Evolutionary conservation across 2,797 vertebrate species (phyloP).

Genomic region (Poecile montanus): DNA sequence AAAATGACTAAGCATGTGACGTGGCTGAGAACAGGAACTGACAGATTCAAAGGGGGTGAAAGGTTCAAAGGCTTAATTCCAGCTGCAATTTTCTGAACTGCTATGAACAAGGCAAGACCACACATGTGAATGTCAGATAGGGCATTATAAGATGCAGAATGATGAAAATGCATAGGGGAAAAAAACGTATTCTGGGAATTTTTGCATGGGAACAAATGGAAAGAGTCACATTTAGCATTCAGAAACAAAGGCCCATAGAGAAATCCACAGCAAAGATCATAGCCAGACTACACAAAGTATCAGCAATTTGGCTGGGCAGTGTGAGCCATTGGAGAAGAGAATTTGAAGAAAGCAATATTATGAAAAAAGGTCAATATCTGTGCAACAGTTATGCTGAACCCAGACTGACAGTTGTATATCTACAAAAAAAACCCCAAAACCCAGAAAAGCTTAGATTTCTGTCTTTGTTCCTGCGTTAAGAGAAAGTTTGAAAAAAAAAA

Average conservation of each 20-base stretch:
- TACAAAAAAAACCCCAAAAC: not conserved
- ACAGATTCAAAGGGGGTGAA: not conserved
- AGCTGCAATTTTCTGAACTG: not conserved
- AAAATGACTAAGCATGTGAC: accelerated
- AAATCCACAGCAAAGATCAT: not conserved
- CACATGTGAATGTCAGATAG: not conserved
- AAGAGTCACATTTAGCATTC: not conserved
- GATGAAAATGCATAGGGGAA: not conserved
- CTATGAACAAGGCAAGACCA: not conserved
- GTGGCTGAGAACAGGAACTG: accelerated
- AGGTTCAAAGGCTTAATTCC: not conserved
- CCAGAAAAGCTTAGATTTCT: not conserved
- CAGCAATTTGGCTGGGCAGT: not conserved
- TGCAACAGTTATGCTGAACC: not conserved
- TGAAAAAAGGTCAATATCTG: not conserved
- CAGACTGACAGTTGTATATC: not conserved
- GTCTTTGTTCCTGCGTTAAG: not conserved
- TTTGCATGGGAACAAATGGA: not conserved
- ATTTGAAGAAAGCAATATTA: not conserved
- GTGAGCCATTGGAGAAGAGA: not conserved
- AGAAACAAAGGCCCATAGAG: not conserved
- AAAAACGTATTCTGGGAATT: not conserved
- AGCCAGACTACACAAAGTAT: not conserved
- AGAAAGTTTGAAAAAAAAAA: not conserved
- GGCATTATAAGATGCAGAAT: not conserved